Base-by-base conservation (phyloP, 2,113 vertebrate species). In the Puntigrus tetrazona region DNA sequence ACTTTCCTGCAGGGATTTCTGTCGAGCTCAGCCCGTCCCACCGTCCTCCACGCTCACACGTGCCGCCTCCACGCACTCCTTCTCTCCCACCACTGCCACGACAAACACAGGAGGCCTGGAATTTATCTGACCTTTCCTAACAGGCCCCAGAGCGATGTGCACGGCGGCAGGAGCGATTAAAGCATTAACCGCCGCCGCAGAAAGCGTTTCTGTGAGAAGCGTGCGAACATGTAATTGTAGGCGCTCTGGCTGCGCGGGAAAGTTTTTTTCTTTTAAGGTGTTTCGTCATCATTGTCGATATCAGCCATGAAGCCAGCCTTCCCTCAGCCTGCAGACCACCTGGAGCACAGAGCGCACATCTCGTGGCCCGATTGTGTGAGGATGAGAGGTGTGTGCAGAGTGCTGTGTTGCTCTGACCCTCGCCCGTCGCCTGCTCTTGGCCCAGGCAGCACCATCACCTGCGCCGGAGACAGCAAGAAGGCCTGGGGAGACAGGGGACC, bases 141-240 rank as follows among this genome's bases (percentile, higher is more conserved):
- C 0, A 34, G 16, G n/a, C 20, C 7, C n/a, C 55, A 78, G 22
- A 61, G 61, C 76, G 38, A 78, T 43, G n/a, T 61, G 75, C 11
- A 38, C 47, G 25, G n/a, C n/a, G n/a, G 31, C 34, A 16, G 75
- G 11, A 38, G 25, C 31, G 18, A 59, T 57, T 78, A 78, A 78
- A 78, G 29, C 14, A 38, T 57, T 55, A 36, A 50, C n/a, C n/a
- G n/a, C n/a, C n/a, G 29, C 31, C 16, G 8, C 8, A 7, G 29
- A 8, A 67, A 63, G 61, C 13, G 20, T 36, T 20, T 36, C 29
- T 20, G 29, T 67, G 16, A n/a, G 8, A 55, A 27, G 18, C 25
- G 94, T 89, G 98, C 96, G 82, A 98, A 94, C 91, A 96, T 96
- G 92, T 97, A 97, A 92, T 98, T 98, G 93, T 96, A 97, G n/a